A percentile compares a stretch with the other conserved stretches of the same genome.
Conservation (phyloP, 1,140 invertebrate species). For the Hypothenemus hampei region DNA sequence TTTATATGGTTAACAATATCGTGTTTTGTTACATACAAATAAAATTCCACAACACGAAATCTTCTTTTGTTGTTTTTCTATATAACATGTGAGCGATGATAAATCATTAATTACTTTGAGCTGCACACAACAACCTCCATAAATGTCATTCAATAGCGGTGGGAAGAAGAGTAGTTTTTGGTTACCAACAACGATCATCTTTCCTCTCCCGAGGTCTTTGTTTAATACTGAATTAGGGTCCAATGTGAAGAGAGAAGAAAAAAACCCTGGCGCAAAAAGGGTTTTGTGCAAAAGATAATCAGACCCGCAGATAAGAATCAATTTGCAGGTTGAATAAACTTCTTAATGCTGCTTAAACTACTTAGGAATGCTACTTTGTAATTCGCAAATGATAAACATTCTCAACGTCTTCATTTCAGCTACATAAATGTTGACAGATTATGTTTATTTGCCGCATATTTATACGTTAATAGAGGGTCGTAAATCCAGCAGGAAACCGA, state of each 20-base stretch:
- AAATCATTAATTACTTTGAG: no score
- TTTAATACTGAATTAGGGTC: not conserved
- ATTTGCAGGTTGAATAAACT: not conserved
- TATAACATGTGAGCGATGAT: no score
- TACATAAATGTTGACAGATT: not conserved
- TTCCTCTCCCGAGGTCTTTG: constrained; percentile 1
- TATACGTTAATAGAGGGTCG: constrained; percentile 11
- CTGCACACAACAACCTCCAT: not conserved
- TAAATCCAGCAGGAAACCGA: not conserved
- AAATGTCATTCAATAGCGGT: constrained; percentile 7
- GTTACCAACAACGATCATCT: constrained; percentile 3
- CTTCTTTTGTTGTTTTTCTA: no score
- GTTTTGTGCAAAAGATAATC: not conserved
- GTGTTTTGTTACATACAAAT: no score
- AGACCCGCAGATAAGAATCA: constrained; percentile 8
- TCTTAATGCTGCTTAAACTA: not conserved
- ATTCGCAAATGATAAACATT: not conserved
- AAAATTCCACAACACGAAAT: no score
- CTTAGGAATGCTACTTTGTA: not conserved
- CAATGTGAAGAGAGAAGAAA: not conserved
- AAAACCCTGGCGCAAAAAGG: not conserved
- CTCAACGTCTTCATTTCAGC: constrained; percentile 6
- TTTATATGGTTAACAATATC: no score
- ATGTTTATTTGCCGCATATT: constrained; percentile 6
- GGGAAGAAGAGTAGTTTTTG: constrained; percentile 9